Percentiles rank a stretch among this genome's conserved stretches.
These are phyloP conservation scores for Epinotia demarniana DNA, from an alignment of 2,888 invertebrate species.

Conservation along the genomic window DNA sequence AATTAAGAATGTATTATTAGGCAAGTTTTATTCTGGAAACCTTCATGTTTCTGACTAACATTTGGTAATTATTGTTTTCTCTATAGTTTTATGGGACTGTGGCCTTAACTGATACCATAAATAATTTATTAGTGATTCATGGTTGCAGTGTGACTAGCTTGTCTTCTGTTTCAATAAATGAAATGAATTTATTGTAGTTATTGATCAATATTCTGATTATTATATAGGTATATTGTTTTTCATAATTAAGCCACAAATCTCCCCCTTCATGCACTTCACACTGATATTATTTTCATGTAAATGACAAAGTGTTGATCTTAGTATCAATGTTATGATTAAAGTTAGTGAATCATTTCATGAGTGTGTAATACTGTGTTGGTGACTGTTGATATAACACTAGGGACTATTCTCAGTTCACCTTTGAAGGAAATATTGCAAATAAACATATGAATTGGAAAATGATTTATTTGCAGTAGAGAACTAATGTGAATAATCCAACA, in stretches of 20 bases:
- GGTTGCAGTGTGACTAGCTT: neutral
- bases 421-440: too few relatives aligned
- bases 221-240: neutral
- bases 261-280: too few relatives aligned
- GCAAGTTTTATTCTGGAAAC: neutral
- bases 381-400: neutral
- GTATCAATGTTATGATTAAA: neutral
- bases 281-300: neutral
- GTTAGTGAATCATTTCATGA: neutral
- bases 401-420: too few relatives aligned
- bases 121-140: neutral
- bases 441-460: too few relatives aligned
- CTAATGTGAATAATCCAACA: too few relatives aligned
- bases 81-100: slow-evolving; percentile 35
- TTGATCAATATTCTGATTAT: neutral
- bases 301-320: neutral
- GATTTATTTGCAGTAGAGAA: too few relatives aligned
- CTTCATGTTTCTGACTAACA: neutral
- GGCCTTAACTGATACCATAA: slow-evolving; percentile 9
- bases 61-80: slow-evolving; percentile 53
- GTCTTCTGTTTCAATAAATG: neutral
- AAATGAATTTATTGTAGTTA: neutral
- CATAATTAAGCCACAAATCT: neutral
- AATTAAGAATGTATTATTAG: too few relatives aligned
- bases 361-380: too few relatives aligned